These are phyloP conservation scores for Machimus atricapillus DNA, from an alignment of 2,888 invertebrate genomes.

Conservation along the genomic window DNA sequence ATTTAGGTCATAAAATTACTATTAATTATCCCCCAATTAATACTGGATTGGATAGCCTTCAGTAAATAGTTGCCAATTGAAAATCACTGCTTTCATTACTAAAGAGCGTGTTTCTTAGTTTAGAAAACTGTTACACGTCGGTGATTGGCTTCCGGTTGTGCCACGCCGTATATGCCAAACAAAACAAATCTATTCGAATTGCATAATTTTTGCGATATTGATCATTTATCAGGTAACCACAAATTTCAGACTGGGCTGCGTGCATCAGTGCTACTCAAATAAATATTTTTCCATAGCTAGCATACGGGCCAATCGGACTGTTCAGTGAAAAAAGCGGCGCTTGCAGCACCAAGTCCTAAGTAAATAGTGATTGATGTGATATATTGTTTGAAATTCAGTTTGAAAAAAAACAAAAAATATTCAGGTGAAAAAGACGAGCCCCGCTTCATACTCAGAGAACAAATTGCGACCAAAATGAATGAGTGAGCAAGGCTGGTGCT, in stretches of 20 bases:
- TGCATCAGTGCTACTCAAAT: background rate
- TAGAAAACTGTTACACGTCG: slow-evolving; percentile 12
- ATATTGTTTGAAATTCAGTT: background rate
- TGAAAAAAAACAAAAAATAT: background rate
- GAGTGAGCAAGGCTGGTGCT: background rate
- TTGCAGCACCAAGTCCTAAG: background rate
- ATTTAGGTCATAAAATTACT: background rate
- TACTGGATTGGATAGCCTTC: background rate
- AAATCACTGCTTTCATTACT: background rate
- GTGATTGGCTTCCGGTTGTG: background rate
- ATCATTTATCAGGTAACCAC: background rate
- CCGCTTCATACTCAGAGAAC: background rate
- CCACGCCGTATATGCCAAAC: background rate
- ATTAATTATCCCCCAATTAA: background rate
- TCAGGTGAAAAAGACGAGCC: background rate
- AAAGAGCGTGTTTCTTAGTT: background rate
- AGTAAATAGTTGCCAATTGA: background rate
- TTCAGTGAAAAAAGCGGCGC: background rate
- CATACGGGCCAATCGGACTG: background rate
- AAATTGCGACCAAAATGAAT: background rate
- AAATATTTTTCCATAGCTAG: background rate
- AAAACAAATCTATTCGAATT: background rate
- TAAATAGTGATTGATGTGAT: background rate
- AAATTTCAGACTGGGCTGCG: background rate
- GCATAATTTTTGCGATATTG: slow-evolving; percentile 2